These are phyloP conservation scores for Picathartes gymnocephalus DNA, from an alignment of 2,113 vertebrate species.

Conservation along the genomic window DNA sequence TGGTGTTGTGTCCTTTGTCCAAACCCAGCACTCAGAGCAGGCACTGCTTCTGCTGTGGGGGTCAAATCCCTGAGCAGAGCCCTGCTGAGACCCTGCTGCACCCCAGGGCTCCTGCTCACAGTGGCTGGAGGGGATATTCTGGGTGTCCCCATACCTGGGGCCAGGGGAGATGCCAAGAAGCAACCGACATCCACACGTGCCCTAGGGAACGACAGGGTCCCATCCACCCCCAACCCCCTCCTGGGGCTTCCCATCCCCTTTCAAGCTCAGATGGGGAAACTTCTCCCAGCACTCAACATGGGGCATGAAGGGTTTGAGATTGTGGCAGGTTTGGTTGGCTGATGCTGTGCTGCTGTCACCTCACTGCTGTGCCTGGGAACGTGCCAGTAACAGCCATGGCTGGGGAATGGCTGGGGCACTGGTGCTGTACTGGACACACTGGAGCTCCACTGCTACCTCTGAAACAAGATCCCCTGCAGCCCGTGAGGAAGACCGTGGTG, in stretches of 20 bases:
- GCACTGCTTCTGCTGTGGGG: not conserved
- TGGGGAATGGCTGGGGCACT: not conserved
- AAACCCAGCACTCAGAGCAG: not conserved
- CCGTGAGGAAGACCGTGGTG: rapidly evolving
- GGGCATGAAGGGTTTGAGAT: not conserved
- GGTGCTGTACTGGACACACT: not conserved
- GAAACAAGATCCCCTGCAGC: not conserved
- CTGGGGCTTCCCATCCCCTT: not conserved
- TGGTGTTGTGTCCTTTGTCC: not conserved
- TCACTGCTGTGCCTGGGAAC: not conserved
- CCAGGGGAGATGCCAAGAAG: not conserved
- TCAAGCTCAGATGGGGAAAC: not conserved
- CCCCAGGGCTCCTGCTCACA: not conserved
- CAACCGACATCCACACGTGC: too few relatives aligned
- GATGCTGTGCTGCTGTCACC: not conserved
- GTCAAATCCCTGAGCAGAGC: not conserved
- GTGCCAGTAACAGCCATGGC: not conserved
- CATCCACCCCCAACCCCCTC: not conserved
- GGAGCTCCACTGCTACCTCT: not conserved
- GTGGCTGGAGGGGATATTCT: not conserved
- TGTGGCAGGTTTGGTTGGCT: not conserved
- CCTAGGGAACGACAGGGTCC: rapidly evolving
- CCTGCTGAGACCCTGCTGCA: not conserved
- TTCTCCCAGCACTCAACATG: rapidly evolving
- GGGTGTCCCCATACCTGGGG: not conserved